Evolutionary conservation across 2,113 vertebrate species (phyloP).

Genomic region (Capreolus pygargus): DNA sequence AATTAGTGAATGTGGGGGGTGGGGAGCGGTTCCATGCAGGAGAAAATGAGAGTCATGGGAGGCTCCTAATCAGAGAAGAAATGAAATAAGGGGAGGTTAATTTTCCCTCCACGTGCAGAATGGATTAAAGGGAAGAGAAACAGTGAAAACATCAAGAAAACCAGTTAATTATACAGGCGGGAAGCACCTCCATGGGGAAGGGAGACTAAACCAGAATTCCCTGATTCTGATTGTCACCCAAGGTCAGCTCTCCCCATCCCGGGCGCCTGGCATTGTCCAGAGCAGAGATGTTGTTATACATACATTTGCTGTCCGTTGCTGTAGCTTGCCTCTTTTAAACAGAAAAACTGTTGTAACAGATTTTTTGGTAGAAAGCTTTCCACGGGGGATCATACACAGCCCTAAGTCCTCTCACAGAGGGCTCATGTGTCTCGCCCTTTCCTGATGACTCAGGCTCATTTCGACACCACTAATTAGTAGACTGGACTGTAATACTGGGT

Average conservation of each 20-base stretch:
- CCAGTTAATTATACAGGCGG: too few relatives aligned
- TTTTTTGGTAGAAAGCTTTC: neutral
- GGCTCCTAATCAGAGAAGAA: neutral
- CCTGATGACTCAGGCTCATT: conserved; percentile 7
- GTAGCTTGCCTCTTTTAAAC: neutral
- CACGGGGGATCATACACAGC: accelerated
- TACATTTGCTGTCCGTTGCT: neutral
- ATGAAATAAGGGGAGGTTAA: neutral
- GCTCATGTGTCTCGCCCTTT: accelerated
- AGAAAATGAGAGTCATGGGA: neutral
- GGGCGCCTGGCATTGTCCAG: accelerated
- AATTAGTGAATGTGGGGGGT: neutral
- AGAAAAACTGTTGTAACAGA: neutral
- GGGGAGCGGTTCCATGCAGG: neutral
- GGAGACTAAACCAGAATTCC: too few relatives aligned
- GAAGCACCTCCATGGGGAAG: accelerated
- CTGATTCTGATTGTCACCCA: neutral
- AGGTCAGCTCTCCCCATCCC: neutral
- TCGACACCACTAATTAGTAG: neutral
- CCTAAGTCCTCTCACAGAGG: neutral
- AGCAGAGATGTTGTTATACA: neutral
- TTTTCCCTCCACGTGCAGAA: neutral
- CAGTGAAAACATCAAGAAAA: neutral
- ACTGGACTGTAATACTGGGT: neutral
- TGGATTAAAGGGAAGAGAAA: neutral